phyloP scores from a whole-genome alignment of 2,888 invertebrate species.

The Mimumesa dahlbomi region DNA sequence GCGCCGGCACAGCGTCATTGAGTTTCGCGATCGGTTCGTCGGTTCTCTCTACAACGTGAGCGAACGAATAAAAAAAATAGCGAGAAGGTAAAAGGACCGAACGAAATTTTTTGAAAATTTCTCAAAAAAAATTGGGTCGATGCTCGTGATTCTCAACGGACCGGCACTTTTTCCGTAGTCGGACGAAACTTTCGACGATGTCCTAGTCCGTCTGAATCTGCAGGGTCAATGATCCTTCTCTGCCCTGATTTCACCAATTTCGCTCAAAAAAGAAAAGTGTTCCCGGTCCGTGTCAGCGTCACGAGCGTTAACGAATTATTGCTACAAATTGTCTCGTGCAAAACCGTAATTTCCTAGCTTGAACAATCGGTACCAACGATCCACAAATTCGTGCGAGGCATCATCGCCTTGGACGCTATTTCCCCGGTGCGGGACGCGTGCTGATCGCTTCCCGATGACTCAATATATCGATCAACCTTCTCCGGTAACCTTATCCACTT shows the following conservation, averaged over 20 bases:
- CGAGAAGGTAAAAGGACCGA: not conserved
- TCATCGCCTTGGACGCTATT: no score
- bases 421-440: no score
- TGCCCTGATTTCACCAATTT: constrained; percentile 64
- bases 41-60: constrained; percentile 15
- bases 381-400: no score
- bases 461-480: not conserved
- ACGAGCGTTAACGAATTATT: not conserved
- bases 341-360: no score
- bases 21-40: constrained; percentile 7
- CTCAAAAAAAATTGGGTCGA: constrained; percentile 42
- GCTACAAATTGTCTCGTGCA: no score
- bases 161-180: constrained; percentile 36
- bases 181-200: constrained; percentile 57
- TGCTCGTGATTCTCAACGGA: constrained; percentile 12
- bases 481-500: constrained; percentile 24
- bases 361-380: no score
- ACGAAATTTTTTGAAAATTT: constrained; percentile 7
- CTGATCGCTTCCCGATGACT: not conserved
- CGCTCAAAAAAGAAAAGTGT: constrained; percentile 53
- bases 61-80: not conserved
- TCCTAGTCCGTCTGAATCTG: constrained; percentile 56
- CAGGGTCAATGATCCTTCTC: constrained; percentile 60
- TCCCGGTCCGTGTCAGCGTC: not conserved
- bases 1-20: no score